Evolutionary conservation across 2,797 vertebrate species (phyloP).

Genomic region (Strix occidentalis): DNA sequence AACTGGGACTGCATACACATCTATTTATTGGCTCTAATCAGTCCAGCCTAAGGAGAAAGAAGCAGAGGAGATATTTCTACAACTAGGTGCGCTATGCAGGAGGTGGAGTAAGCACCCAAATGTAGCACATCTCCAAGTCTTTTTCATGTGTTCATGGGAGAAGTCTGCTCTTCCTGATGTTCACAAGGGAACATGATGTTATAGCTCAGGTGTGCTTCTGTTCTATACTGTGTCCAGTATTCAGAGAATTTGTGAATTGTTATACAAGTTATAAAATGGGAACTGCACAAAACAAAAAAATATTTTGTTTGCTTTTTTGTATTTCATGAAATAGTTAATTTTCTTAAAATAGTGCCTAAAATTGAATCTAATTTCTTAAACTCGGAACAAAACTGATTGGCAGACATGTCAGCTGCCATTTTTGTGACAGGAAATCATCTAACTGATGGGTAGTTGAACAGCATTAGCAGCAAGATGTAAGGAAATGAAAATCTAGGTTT

Average conservation of each 20-base stretch:
- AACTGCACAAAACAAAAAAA: background rate
- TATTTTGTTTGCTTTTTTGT: background rate
- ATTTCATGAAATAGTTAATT: background rate
- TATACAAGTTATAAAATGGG: background rate
- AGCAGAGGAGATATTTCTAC: background rate
- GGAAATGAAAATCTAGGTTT: slow-evolving; percentile 20
- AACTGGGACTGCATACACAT: background rate
- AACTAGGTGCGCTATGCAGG: background rate
- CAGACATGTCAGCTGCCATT: background rate
- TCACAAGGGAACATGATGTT: accelerated
- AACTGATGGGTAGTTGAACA: background rate
- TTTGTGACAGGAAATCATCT: background rate
- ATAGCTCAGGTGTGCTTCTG: background rate
- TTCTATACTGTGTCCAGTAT: background rate
- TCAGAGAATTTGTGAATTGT: background rate
- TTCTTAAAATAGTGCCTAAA: background rate
- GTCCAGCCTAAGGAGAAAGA: background rate
- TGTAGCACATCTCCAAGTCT: background rate
- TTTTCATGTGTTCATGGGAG: background rate
- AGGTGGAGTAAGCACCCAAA: background rate
- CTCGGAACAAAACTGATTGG: background rate
- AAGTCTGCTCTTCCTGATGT: background rate
- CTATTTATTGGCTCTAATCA: background rate
- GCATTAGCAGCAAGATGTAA: background rate
- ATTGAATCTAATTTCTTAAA: background rate